Conservation (phyloP, 2,888 invertebrate species). For the Artemia sp. region DNA sequence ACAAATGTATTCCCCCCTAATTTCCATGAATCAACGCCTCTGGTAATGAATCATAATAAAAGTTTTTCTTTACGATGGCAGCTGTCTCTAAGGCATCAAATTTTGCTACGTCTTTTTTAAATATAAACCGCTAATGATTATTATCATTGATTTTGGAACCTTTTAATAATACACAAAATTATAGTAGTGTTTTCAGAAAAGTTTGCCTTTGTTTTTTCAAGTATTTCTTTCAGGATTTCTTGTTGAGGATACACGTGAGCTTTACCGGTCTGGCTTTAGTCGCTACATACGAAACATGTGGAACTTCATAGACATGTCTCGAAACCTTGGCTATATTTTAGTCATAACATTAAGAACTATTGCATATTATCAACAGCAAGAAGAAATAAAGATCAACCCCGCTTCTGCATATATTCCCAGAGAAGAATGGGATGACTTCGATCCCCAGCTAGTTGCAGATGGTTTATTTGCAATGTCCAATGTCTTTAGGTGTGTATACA, state of each 20-base stretch:
- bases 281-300: slow-evolving; percentile 80
- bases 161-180: background rate
- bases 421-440: slow-evolving; percentile 77
- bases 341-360: slow-evolving; percentile 48
- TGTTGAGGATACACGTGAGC: slow-evolving; percentile 79
- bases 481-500: slow-evolving; percentile 50
- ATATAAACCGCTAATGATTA: no score
- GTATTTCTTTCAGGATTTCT: slow-evolving; percentile 48
- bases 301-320: slow-evolving; percentile 88
- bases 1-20: no score
- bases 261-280: slow-evolving; percentile 67
- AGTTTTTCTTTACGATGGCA: no score
- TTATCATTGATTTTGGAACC: slow-evolving; percentile 11
- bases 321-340: slow-evolving; percentile 65
- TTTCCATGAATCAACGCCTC: no score
- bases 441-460: slow-evolving; percentile 80
- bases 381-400: slow-evolving; percentile 49
- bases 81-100: no score
- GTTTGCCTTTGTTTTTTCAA: background rate
- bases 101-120: no score
- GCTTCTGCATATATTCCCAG: slow-evolving; percentile 55
- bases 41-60: no score
- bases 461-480: slow-evolving; percentile 88
- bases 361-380: slow-evolving; percentile 55
- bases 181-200: background rate